Evolutionary conservation across 2,888 invertebrate species (phyloP).

Genomic region (Dascillus cervinus): DNA sequence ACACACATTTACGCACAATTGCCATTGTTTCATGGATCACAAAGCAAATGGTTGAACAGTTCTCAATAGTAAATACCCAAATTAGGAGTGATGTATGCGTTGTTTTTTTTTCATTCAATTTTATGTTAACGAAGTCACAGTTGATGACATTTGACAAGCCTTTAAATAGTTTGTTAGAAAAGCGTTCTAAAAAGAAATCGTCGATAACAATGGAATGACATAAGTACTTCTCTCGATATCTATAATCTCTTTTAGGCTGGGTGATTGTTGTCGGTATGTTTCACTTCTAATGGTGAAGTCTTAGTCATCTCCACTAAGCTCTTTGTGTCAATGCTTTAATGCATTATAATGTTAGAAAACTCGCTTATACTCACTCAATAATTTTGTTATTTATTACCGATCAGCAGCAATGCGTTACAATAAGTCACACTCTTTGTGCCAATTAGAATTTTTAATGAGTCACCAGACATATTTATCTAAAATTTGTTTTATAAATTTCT

Average conservation of each 20-base stretch:
- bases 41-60: too few relatives aligned
- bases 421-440: too few relatives aligned
- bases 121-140: slow-evolving; percentile 4
- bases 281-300: slow-evolving; percentile 20
- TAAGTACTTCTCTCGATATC: slow-evolving; percentile 15
- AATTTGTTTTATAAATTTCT: too few relatives aligned
- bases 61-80: too few relatives aligned
- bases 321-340: slow-evolving; percentile 16
- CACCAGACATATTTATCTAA: too few relatives aligned
- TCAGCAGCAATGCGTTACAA: slow-evolving; percentile 1
- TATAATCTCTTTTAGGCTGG: slow-evolving; percentile 18
- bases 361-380: slow-evolving; percentile 13
- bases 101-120: too few relatives aligned
- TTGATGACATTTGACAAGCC: slow-evolving; percentile 18
- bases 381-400: slow-evolving; percentile 13
- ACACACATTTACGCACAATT: too few relatives aligned
- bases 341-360: slow-evolving; percentile 17
- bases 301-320: slow-evolving; percentile 20
- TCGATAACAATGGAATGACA: slow-evolving; percentile 18
- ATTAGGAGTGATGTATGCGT: too few relatives aligned
- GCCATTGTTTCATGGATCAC: too few relatives aligned
- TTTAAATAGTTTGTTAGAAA: slow-evolving; percentile 18
- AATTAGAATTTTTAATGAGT: too few relatives aligned
- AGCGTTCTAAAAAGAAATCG: slow-evolving; percentile 13
- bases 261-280: slow-evolving; percentile 19